Base-by-base conservation (phyloP, 2,888 invertebrate species). In the Epinotia ramella region DNA sequence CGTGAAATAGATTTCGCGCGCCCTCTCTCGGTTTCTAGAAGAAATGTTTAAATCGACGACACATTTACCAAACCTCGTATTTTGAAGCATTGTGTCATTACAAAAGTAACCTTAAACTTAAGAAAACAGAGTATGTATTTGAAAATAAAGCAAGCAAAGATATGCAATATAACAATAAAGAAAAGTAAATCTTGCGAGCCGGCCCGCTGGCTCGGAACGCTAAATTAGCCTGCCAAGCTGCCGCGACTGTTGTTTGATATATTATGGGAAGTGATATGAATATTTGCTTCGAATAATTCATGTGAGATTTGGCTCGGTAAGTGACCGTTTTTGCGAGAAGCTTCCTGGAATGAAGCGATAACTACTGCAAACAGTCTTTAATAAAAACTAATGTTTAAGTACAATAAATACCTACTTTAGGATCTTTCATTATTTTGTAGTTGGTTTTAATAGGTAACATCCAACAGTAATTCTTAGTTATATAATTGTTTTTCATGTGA, bases 1-100 rank as follows among this genome's bases (percentile, higher is more conserved):
- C 92, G 91, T 92, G 90, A 92, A 93, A 92, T 92, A 92, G 91
- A 91, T 90, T 90, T 87, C 78, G 85, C 83, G 86, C 86, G 85
- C 88, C 88, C 89, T 87, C 88, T 88, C 82, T 80, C 84, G 85
- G 84, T 82, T 84, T 84, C 85, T 86, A 87, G 87, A 88, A 90
- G 88, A 88, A 91, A 89, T 89, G 82, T 83, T 88, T 87, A 87
- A 89, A 88, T 88, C 87, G 3, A 62, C 62, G 2, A 33, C 62
- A 7, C 28, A 46, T 40, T 60, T 24, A 46, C 59, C 1, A 60
- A 46, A 69, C 9, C 44, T 60, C 69, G 44, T 12, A 44, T 59
- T 20, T 46, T 16, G 6, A n/a, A 59, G 4, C 7, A n/a, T 9
- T 60, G 44, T 24, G 59, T 28, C 24, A n/a, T 60, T 28, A 11